These are phyloP conservation scores for Pterostichus niger DNA, from an alignment of 2,888 invertebrate species.

Conservation along the genomic window DNA sequence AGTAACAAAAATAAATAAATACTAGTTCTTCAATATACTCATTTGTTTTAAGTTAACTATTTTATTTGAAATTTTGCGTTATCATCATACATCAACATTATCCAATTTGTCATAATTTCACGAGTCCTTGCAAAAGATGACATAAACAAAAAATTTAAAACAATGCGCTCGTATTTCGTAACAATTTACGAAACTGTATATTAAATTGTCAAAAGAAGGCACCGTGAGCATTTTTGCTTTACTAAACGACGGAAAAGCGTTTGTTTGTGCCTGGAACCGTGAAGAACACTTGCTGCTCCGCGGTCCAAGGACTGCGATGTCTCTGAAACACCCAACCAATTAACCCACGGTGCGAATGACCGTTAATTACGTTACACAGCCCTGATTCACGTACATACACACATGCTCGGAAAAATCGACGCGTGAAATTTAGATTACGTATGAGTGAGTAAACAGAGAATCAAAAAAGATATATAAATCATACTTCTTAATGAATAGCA, in stretches of 20 bases:
- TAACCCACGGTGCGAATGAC: slow-evolving; percentile 41
- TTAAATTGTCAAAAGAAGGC: slow-evolving; percentile 11
- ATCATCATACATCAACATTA: background rate
- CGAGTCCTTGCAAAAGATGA: background rate
- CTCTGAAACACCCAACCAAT: slow-evolving; percentile 34
- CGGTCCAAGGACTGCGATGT: slow-evolving; percentile 35
- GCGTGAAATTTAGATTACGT: slow-evolving; percentile 5
- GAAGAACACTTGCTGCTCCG: background rate
- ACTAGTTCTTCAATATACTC: no score
- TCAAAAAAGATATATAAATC: background rate
- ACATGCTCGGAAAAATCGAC: background rate
- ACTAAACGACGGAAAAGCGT: slow-evolving; percentile 4
- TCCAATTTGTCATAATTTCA: background rate
- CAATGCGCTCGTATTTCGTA: slow-evolving; percentile 7
- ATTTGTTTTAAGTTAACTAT: no score
- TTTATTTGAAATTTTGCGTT: background rate
- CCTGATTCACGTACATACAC: slow-evolving; percentile 9
- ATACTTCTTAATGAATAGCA: background rate
- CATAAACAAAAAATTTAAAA: slow-evolving; percentile 2
- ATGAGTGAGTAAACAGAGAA: background rate
- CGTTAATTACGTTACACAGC: slow-evolving; percentile 44
- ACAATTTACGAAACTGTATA: background rate
- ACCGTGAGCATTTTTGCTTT: background rate
- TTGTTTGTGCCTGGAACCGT: slow-evolving; percentile 17
- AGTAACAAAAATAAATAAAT: no score